These are phyloP conservation scores for Trichosurus vulpecula DNA, from an alignment of 2,797 vertebrate species.

Conservation along the genomic window DNA sequence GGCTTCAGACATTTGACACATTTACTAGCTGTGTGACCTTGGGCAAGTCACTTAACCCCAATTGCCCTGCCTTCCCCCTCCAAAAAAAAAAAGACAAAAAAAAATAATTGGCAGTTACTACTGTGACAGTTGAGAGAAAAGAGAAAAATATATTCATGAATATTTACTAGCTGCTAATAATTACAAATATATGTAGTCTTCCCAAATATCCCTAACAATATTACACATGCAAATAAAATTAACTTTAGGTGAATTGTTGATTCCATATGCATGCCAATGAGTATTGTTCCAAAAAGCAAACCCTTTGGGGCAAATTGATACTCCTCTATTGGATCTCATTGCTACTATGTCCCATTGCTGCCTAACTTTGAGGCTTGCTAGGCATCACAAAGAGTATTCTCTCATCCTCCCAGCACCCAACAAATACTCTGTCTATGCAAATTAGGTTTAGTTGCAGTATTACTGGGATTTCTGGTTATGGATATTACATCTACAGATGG, in stretches of 20 bases:
- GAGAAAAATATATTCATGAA: conserved; percentile 21
- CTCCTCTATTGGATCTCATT: background rate
- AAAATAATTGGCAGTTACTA: background rate
- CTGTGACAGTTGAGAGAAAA: background rate
- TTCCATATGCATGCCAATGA: background rate
- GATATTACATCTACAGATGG: background rate
- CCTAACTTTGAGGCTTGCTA: background rate
- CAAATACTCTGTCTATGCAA: background rate
- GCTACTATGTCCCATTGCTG: background rate
- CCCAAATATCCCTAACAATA: background rate
- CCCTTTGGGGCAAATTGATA: background rate
- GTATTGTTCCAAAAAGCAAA: background rate
- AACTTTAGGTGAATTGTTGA: conserved; percentile 25
- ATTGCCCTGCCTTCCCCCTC: too few relatives aligned
- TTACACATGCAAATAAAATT: background rate
- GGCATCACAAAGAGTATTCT: background rate
- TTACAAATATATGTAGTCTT: conserved; percentile 12
- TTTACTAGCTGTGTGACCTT: too few relatives aligned
- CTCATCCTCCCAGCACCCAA: background rate
- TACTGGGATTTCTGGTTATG: conserved; percentile 11
- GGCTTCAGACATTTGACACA: too few relatives aligned
- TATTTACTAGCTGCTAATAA: conserved; percentile 2
- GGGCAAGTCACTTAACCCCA: too few relatives aligned
- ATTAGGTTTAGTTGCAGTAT: background rate
- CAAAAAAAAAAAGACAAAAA: too few relatives aligned